Evolutionary conservation across 2,888 invertebrate genomes (phyloP), one percentile per base, ranked within the genome.

Genomic region (Noctua janthe): DNA sequence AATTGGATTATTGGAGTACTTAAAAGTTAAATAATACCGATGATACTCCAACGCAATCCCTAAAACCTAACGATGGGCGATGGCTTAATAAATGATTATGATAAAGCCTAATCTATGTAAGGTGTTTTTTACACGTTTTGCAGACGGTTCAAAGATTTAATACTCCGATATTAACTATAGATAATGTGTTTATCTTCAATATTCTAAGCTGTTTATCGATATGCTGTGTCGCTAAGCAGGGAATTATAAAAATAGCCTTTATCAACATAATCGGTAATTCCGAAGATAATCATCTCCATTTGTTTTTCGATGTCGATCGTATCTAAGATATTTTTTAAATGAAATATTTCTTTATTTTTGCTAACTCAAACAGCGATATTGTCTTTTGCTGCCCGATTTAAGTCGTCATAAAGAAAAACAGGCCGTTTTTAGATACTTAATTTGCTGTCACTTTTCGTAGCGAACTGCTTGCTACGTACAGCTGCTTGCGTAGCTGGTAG

Each of bases 181-280:
- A 76, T 86, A 79, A 73, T 54, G 47, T 35, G 35, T 66, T 76
- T 82, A 83, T 81, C 81, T 74, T 54, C 66, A 81, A 76, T 66
- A 73, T 82, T 82, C 23, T 80, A 84, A 86, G 78, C 84, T 72
- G 78, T 81, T 80, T 88, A 84, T 84, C 84, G 54, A 75, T 69
- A 35, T 20, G 15, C 20, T 49, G 35, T 80, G 85, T 86, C 66
- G 83, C 86, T 83, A 86, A 80, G 86, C 29, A 71, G 39, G 35
- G 5, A 39, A 78, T 80, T 51, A 74, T 71, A 75, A 67, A 71
- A 75, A 80, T 77, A 80, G 54, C 29, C 49, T 64, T 56, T 35
- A 74, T 78, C 66, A 66, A 29, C 29, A 62, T 39, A 35, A 20
- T 76, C 62, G n/a, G 43, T 49, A 56, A 49, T 64, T 59, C 47